Percentiles rank a stretch among this genome's conserved stretches.
These are phyloP conservation scores for Ruditapes philippinarum DNA, from an alignment of 1,140 invertebrate genomes.

Conservation along the genomic window DNA sequence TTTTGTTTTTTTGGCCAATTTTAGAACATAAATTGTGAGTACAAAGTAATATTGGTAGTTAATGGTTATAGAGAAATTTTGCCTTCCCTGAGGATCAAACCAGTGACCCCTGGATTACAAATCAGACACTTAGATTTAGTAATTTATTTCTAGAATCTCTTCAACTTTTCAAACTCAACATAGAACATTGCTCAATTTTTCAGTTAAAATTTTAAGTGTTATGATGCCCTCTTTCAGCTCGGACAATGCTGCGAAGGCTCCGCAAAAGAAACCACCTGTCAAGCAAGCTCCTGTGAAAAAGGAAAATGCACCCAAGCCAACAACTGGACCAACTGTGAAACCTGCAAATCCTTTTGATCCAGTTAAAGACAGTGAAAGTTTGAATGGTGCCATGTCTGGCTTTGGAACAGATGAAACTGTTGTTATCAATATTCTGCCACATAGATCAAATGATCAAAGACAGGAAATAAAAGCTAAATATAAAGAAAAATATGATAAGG, in stretches of 20 bases:
- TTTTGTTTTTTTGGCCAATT: no score
- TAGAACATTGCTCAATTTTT: no score
- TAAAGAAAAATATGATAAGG: conserved; percentile 84
- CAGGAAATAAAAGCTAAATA: conserved; percentile 85
- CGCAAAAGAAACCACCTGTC: not conserved
- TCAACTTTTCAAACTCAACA: no score
- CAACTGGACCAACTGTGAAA: conserved; percentile 68
- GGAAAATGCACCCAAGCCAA: not conserved
- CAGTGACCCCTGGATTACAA: no score
- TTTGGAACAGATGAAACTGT: conserved; percentile 74
- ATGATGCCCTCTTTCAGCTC: no score
- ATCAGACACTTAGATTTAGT: no score
- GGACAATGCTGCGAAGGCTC: not conserved
- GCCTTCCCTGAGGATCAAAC: no score
- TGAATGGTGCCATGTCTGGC: conserved; percentile 83
- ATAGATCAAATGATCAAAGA: conserved; percentile 84
- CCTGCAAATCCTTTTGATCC: conserved; percentile 80
- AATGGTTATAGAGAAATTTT: no score
- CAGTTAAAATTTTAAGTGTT: no score
- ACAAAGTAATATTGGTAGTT: no score
- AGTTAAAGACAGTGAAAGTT: conserved; percentile 78
- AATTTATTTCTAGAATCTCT: no score
- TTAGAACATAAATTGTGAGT: no score
- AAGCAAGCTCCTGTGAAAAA: not conserved
- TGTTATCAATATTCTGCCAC: conserved; percentile 84